A percentile compares a stretch with the other conserved stretches of the same genome.
Evolutionary conservation across 2,888 invertebrate species (phyloP).

Genomic region (Trichogramma evanescens): DNA sequence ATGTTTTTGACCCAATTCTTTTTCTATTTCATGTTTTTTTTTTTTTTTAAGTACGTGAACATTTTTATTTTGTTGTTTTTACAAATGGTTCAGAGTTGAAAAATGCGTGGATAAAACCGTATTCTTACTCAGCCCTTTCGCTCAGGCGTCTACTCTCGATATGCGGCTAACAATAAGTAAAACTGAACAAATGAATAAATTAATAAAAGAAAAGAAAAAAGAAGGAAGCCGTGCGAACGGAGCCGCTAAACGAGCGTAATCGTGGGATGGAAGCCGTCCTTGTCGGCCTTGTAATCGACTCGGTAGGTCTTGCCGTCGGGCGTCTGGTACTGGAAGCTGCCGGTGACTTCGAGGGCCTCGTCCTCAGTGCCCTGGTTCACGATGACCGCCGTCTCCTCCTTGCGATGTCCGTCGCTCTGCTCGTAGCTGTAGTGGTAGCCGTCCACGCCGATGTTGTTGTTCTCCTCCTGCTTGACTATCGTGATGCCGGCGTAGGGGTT

Average conservation of each 20-base stretch:
- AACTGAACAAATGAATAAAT: background rate
- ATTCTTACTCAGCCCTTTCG: no score
- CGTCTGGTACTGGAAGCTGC: conserved; percentile 39
- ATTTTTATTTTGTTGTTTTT: no score
- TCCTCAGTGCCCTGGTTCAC: conserved; percentile 43
- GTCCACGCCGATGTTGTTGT: conserved; percentile 42
- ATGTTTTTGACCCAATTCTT: no score
- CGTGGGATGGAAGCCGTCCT: conserved; percentile 42
- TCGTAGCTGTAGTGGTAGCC: conserved; percentile 44
- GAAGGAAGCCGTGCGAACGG: background rate
- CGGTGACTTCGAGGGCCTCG: conserved; percentile 38
- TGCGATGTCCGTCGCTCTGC: conserved; percentile 44
- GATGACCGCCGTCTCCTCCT: conserved; percentile 43
- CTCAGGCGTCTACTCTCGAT: no score
- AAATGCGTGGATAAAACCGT: no score
- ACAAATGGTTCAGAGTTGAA: no score
- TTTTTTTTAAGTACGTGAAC: no score
- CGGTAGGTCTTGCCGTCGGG: conserved; percentile 43
- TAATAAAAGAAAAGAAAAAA: background rate
- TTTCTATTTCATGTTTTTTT: no score
- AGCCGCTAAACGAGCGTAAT: conserved; percentile 34
- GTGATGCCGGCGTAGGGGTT: conserved; percentile 37
- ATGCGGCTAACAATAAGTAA: no score
- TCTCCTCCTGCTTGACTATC: conserved; percentile 41
- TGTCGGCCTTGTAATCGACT: conserved; percentile 43